Percentiles rank a stretch among this genome's conserved stretches.
phyloP scores from a whole-genome alignment of 2,113 vertebrate genomes.

The Menidia beryllina region DNA sequence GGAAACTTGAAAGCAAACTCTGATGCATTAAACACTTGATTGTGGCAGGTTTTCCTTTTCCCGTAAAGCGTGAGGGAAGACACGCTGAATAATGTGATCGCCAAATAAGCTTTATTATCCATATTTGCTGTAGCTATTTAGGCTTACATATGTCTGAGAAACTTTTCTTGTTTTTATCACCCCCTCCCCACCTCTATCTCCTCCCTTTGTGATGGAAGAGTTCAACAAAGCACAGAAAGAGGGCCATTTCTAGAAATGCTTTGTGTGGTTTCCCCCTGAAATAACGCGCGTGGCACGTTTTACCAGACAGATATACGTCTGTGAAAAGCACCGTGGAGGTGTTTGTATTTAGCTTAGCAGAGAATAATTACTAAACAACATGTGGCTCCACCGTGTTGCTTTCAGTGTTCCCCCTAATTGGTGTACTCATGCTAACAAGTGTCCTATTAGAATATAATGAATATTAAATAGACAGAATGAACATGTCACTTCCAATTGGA shows the following conservation, averaged over 20 bases:
- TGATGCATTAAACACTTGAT: constrained; percentile 31
- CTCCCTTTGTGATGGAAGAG: neutral
- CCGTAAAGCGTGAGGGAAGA: neutral
- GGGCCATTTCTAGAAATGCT: no score
- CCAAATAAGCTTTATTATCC: constrained; percentile 15
- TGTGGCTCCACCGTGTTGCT: constrained; percentile 37
- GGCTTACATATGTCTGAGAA: neutral
- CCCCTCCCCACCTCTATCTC: no score
- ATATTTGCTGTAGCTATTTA: constrained; percentile 3
- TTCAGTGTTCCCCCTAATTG: constrained; percentile 44
- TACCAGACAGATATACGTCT: no score
- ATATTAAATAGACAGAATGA: constrained; percentile 77
- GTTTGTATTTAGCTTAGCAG: neutral
- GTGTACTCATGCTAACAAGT: constrained; percentile 64
- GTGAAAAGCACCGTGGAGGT: neutral
- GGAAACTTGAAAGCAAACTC: constrained; percentile 54
- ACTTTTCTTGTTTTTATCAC: neutral
- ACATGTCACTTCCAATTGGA: constrained; percentile 74
- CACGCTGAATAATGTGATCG: neutral
- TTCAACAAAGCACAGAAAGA: constrained; percentile 7
- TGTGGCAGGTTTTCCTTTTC: constrained; percentile 44
- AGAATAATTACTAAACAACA: constrained; percentile 1
- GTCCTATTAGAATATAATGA: constrained; percentile 73
- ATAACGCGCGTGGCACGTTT: no score
- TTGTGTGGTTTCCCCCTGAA: no score